Evolutionary conservation across 2,113 vertebrate genomes (phyloP).

Genomic region (Alosa alosa): DNA sequence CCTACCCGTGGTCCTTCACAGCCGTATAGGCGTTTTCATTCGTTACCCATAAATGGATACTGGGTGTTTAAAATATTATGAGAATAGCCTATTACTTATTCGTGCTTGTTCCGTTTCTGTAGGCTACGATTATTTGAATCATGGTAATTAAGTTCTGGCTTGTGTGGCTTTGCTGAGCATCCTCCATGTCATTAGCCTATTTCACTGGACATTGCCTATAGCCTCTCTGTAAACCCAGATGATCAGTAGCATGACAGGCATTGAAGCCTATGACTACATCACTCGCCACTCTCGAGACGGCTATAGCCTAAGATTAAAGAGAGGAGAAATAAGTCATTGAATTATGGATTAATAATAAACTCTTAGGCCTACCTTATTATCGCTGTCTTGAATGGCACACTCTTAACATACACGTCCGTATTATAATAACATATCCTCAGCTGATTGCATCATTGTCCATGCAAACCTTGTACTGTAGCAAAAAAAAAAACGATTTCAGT

Average conservation of each 20-base stretch:
- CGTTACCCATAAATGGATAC: no score
- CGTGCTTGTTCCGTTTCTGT: background rate
- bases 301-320: background rate
- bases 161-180: background rate
- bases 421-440: slow-evolving; percentile 60
- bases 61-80: no score
- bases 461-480: slow-evolving; percentile 55
- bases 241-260: background rate
- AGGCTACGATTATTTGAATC: background rate
- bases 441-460: slow-evolving; percentile 64
- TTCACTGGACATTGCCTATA: background rate
- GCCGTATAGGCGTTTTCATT: no score
- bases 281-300: no score
- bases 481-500: slow-evolving; percentile 66
- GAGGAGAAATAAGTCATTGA: background rate
- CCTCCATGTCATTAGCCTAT: background rate
- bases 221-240: background rate
- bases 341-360: background rate
- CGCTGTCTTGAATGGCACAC: slow-evolving; percentile 22
- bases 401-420: slow-evolving; percentile 37
- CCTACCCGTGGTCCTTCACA: no score
- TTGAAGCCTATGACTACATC: no score
- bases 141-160: background rate
- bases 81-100: no score
- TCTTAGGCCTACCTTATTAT: slow-evolving; percentile 58